Percentiles rank a stretch among this genome's conserved stretches.
Conservation (phyloP, 2,888 invertebrate genomes). For the Andricus quercusramuli region DNA sequence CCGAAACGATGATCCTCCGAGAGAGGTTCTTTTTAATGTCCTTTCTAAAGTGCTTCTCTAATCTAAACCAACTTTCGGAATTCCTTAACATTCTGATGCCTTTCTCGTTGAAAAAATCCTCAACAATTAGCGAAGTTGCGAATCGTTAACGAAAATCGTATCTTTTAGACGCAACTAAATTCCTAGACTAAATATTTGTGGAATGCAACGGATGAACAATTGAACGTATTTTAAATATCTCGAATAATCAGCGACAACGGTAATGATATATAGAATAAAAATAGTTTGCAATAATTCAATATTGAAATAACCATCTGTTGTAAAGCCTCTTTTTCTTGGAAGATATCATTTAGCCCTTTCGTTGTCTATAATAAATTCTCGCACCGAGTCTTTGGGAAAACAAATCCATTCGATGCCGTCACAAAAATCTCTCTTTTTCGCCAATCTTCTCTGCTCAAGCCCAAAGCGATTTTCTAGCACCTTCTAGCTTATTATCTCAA, state of each 20-base stretch:
- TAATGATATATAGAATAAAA: constrained; percentile 37
- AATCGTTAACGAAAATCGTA: neutral
- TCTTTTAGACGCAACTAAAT: constrained; percentile 19
- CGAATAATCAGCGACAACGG: constrained; percentile 5
- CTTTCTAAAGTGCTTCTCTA: constrained; percentile 2
- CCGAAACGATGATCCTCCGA: no score
- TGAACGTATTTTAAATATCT: constrained; percentile 27
- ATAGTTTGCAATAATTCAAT: constrained; percentile 21
- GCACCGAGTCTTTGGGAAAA: neutral
- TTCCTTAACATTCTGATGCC: constrained; percentile 20
- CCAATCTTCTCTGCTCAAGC: neutral
- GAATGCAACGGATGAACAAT: constrained; percentile 24
- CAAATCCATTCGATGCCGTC: constrained; percentile 28
- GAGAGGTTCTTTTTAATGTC: neutral
- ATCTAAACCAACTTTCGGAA: neutral
- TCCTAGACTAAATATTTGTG: constrained; percentile 8
- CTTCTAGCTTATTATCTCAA: constrained; percentile 9
- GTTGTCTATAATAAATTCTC: constrained; percentile 36
- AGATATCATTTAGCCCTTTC: constrained; percentile 25
- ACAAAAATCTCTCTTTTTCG: neutral
- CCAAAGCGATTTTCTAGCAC: neutral
- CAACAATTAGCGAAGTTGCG: constrained; percentile 1
- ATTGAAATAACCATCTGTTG: constrained; percentile 30
- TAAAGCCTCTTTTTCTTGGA: constrained; percentile 37
- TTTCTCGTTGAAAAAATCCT: constrained; percentile 9